Conservation (phyloP, 2,113 vertebrate genomes). For the Poecilia latipinna region DNA sequence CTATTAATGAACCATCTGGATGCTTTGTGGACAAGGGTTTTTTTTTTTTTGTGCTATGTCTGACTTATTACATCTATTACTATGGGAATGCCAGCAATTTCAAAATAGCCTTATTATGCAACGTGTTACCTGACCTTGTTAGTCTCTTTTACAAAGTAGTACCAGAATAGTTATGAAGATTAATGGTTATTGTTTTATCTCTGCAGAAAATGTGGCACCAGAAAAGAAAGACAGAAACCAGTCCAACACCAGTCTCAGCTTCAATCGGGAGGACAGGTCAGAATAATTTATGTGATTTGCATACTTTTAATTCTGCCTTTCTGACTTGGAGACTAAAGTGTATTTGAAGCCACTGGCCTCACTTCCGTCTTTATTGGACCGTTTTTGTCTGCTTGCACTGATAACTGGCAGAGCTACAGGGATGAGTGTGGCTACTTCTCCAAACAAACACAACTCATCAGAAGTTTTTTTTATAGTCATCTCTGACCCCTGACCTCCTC, state of each 20-base stretch:
- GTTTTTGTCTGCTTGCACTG: background rate
- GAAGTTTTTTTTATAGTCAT: background rate
- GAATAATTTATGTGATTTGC: background rate
- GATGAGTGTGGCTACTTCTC: background rate
- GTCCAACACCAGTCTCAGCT: background rate
- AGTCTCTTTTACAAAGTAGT: background rate
- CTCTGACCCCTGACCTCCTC: no score
- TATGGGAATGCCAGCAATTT: no score
- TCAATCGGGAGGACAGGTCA: slow-evolving; percentile 30
- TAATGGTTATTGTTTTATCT: background rate
- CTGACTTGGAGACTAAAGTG: background rate
- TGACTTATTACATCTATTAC: no score
- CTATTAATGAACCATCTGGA: no score
- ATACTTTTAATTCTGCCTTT: no score
- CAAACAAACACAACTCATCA: background rate
- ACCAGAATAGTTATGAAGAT: background rate
- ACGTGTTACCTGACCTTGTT: no score
- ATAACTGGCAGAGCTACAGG: background rate
- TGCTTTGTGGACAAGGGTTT: no score
- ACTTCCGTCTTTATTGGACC: background rate
- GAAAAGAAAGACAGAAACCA: background rate
- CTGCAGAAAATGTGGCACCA: slow-evolving; percentile 18
- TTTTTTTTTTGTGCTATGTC: no score
- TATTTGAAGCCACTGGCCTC: background rate
- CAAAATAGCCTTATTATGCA: background rate